Percentiles rank a stretch among this genome's conserved stretches.
Conservation (phyloP, 2,113 vertebrate genomes). For the Eudyptes chrysolophus region DNA sequence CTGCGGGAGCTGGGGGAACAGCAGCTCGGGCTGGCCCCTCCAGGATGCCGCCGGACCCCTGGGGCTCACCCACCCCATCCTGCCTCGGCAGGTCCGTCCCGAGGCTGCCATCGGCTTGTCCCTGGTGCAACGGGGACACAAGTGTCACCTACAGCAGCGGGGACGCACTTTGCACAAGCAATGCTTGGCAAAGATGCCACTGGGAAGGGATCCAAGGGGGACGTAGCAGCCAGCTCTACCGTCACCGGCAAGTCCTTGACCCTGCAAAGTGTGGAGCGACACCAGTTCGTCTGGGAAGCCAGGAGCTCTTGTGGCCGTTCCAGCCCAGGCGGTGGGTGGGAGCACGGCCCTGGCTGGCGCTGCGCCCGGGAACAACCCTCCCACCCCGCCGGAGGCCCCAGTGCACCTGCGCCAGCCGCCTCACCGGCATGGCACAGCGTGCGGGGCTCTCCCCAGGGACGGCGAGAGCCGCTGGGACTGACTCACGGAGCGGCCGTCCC, state of each 20-base stretch:
- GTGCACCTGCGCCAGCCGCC: neutral
- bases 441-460: neutral
- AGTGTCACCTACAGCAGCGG: neutral
- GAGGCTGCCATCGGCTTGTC: neutral
- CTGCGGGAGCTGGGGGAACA: neutral
- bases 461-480: neutral
- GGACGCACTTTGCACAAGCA: accelerated
- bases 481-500: neutral
- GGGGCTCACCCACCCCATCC: neutral
- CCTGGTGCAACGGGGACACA: neutral
- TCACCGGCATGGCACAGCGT: accelerated
- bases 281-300: accelerated
- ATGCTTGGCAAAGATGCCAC: neutral
- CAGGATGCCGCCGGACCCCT: neutral
- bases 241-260: neutral
- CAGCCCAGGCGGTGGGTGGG: neutral
- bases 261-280: accelerated
- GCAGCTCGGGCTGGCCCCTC: neutral
- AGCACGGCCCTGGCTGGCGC: accelerated
- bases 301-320: neutral
- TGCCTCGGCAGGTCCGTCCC: accelerated
- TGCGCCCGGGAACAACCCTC: neutral
- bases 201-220: neutral
- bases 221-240: neutral
- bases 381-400: neutral